phyloP scores from a whole-genome alignment of 2,888 invertebrate species.

The Amphipyra berbera region DNA sequence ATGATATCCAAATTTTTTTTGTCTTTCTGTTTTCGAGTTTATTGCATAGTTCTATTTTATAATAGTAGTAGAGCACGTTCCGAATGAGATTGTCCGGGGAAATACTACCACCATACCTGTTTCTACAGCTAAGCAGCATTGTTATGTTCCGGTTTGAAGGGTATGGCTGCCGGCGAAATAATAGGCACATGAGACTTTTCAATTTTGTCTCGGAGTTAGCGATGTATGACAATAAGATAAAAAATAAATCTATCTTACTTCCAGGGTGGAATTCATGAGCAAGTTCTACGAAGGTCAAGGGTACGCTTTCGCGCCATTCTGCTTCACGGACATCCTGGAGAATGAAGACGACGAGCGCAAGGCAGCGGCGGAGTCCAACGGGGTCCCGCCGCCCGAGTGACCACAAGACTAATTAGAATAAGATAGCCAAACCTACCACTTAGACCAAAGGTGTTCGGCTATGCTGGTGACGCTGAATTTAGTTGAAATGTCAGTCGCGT shows the following conservation, averaged over 20 bases:
- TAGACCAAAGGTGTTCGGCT: constrained; percentile 36
- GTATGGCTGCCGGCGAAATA: too few species aligned
- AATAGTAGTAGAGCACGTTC: too few species aligned
- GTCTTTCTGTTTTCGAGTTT: too few species aligned
- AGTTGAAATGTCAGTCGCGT: constrained; percentile 32
- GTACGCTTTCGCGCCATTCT: constrained; percentile 93
- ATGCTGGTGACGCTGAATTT: constrained; percentile 39
- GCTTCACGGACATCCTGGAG: constrained; percentile 91
- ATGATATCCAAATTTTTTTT: too few species aligned
- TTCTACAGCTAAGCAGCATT: too few species aligned
- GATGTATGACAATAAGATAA: too few species aligned
- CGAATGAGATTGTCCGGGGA: too few species aligned
- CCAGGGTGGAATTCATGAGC: constrained; percentile 98
- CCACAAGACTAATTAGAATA: constrained; percentile 53
- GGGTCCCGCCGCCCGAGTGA: constrained; percentile 77
- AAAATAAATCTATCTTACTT: constrained; percentile 65
- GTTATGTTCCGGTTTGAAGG: too few species aligned
- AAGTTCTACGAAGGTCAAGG: constrained; percentile 96
- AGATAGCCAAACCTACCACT: constrained; percentile 41
- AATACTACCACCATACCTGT: too few species aligned
- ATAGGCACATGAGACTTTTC: too few species aligned
- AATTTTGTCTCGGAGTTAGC: too few species aligned
- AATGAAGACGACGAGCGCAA: constrained; percentile 79
- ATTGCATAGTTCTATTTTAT: too few species aligned
- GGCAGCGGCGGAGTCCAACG: constrained; percentile 69